Percentiles rank a stretch among this genome's conserved stretches.
phyloP scores from a whole-genome alignment of 2,113 vertebrate species.

The Spea multiplicata region DNA sequence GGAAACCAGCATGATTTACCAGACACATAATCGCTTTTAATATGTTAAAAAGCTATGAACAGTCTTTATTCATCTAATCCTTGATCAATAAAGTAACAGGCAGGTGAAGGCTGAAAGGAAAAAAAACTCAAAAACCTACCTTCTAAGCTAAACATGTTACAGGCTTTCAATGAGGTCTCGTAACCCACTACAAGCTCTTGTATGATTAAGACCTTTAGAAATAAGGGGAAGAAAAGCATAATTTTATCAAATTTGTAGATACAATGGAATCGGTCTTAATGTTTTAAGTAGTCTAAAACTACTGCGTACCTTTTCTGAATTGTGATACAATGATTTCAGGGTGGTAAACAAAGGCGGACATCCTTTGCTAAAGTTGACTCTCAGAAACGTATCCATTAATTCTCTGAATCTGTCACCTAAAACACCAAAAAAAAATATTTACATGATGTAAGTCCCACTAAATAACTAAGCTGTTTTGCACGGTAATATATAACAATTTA shows the following conservation, averaged over 20 bases:
- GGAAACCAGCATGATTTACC: too few species aligned
- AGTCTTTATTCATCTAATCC: not conserved
- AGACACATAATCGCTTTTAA: too few species aligned
- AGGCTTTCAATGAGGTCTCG: conserved; percentile 70
- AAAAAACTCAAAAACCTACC: conserved; percentile 60
- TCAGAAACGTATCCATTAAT: conserved; percentile 72
- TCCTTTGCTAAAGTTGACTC: conserved; percentile 76
- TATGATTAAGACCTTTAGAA: conserved; percentile 68
- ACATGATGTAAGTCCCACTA: not conserved
- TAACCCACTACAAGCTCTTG: conserved; percentile 74
- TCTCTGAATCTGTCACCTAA: conserved; percentile 77
- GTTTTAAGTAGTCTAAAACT: too few species aligned
- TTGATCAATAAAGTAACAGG: not conserved
- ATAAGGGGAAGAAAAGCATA: not conserved
- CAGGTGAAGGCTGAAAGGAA: not conserved
- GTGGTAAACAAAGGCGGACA: conserved; percentile 76
- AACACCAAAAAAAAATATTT: conserved; percentile 56
- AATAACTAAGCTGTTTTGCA: not conserved
- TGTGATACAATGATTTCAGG: conserved; percentile 76
- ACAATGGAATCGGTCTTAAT: too few species aligned
- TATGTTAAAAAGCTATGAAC: too few species aligned
- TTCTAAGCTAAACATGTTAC: conserved; percentile 64
- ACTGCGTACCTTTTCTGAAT: conserved; percentile 73
- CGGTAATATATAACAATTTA: not conserved
- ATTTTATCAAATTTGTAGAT: not conserved